A percentile compares a stretch with the other conserved stretches of the same genome.
Conservation (phyloP, 1,140 invertebrate species). For the Hylaeus anthracinus region DNA sequence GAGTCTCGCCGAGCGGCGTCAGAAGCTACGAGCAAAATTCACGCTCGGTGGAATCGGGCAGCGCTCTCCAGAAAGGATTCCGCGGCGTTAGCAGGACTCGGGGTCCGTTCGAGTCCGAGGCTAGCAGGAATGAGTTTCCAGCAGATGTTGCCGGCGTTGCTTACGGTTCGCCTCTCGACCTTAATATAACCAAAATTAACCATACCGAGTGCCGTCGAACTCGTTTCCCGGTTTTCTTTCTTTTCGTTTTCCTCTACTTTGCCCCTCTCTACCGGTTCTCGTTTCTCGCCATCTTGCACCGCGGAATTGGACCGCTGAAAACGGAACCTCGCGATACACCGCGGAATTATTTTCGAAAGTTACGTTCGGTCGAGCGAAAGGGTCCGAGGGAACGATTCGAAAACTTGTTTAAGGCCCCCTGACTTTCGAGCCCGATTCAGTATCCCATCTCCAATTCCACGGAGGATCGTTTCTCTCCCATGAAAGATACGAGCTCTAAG, state of each 20-base stretch:
- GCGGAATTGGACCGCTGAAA: slow-evolving; percentile 39
- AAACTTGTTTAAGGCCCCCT: too few relatives aligned
- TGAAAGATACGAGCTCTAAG: neutral
- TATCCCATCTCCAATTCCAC: too few relatives aligned
- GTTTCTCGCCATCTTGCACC: slow-evolving; percentile 45
- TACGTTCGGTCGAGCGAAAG: slow-evolving; percentile 11
- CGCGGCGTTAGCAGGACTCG: slow-evolving; percentile 44
- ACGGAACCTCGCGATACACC: slow-evolving; percentile 5
- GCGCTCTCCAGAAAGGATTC: slow-evolving; percentile 51
- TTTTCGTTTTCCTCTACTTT: slow-evolving; percentile 14
- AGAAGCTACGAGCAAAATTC: slow-evolving; percentile 45
- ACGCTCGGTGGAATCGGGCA: slow-evolving; percentile 46
- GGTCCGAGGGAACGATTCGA: neutral
- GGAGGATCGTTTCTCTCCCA: neutral
- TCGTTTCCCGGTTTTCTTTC: slow-evolving; percentile 32
- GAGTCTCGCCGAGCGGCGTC: slow-evolving; percentile 16
- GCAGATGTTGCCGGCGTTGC: slow-evolving; percentile 64
- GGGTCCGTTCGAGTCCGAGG: slow-evolving; percentile 42
- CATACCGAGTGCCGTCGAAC: slow-evolving; percentile 54
- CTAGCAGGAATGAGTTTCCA: slow-evolving; percentile 54
- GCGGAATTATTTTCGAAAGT: slow-evolving; percentile 53
- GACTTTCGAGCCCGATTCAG: too few relatives aligned
- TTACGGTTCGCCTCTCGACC: slow-evolving; percentile 58
- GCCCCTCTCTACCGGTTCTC: neutral
- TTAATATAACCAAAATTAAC: slow-evolving; percentile 69